phyloP scores from a whole-genome alignment of 2,888 invertebrate genomes.

The Argyresthia goedartella region DNA sequence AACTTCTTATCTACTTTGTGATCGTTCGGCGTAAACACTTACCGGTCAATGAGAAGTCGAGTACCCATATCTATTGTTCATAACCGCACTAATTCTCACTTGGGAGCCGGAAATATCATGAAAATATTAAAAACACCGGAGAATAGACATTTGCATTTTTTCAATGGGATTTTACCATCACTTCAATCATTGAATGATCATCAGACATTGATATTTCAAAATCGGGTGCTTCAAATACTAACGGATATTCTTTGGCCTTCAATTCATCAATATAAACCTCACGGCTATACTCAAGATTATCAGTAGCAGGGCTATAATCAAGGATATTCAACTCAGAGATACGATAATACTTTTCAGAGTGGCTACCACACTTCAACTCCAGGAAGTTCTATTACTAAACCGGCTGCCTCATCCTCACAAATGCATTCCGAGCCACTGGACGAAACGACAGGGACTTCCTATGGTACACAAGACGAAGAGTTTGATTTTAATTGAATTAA shows the following conservation, averaged over 20 bases:
- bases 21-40: too few species aligned
- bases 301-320: conserved; percentile 11
- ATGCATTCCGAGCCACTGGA: conserved; percentile 13
- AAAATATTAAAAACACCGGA: not conserved
- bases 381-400: conserved; percentile 8
- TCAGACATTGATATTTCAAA: not conserved
- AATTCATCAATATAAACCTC: conserved; percentile 5
- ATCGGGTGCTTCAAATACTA: not conserved
- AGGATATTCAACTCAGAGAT: conserved; percentile 12
- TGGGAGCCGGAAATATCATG: not conserved
- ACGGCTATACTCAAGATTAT: conserved; percentile 9
- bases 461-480: conserved; percentile 11
- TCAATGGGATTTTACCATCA: not conserved
- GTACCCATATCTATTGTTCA: too few species aligned
- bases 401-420: conserved; percentile 10
- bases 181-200: not conserved
- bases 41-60: too few species aligned
- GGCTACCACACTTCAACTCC: conserved; percentile 12
- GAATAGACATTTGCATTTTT: not conserved
- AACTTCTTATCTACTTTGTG: too few species aligned
- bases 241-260: not conserved
- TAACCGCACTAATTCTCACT: too few species aligned
- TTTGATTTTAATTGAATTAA: conserved; percentile 3
- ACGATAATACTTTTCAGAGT: conserved; percentile 12
- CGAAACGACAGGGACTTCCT: conserved; percentile 11